Evolutionary conservation across 2,113 vertebrate species (phyloP).

Genomic region (Hypanus sabinus): DNA sequence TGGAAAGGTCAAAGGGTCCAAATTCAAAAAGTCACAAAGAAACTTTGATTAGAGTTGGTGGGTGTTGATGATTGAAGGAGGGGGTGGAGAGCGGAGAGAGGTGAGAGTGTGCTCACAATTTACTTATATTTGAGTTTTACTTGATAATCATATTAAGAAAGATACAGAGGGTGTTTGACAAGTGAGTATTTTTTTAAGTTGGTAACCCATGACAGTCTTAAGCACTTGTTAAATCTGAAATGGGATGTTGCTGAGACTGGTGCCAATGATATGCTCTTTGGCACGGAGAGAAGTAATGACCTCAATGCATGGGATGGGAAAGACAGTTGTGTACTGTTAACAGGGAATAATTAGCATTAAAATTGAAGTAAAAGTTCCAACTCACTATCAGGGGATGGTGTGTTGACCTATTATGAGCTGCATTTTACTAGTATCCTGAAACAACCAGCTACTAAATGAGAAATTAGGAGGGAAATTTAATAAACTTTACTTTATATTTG

Average conservation of each 20-base stretch:
- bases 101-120: not conserved
- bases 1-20: constrained; percentile 48
- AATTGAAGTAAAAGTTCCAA: not conserved
- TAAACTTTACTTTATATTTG: not conserved
- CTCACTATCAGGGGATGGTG: not conserved
- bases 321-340: constrained; percentile 21
- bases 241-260: constrained; percentile 10
- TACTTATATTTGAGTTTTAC: not conserved
- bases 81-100: not conserved
- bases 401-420: not conserved
- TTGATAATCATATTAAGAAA: not conserved
- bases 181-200: not conserved
- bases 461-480: not conserved
- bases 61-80: constrained; percentile 47
- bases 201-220: constrained; percentile 12
- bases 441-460: not conserved
- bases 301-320: constrained; percentile 22
- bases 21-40: constrained; percentile 27
- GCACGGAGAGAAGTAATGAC: constrained; percentile 14
- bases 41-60: constrained; percentile 40
- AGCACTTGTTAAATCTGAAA: constrained; percentile 10
- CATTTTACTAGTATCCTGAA: not conserved
- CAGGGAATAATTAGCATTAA: not conserved
- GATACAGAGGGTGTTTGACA: not conserved
- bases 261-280: constrained; percentile 33